phyloP scores from a whole-genome alignment of 2,113 vertebrate species.

The Oryzias curvinotus region DNA sequence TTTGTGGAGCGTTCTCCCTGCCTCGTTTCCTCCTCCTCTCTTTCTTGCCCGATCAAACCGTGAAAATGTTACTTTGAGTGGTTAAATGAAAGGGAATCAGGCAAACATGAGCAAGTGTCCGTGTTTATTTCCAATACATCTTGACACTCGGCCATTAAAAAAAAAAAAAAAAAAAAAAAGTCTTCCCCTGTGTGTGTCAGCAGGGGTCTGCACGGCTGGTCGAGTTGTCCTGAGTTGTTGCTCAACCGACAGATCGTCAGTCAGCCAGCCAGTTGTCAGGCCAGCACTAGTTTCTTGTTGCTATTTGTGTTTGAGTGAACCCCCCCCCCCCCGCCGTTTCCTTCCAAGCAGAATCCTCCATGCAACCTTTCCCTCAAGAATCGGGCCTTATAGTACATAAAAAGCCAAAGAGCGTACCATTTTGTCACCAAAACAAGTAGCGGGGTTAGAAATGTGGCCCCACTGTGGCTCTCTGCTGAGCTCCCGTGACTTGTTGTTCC shows the following conservation, averaged over 20 bases:
- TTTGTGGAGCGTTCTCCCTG: conserved; percentile 47
- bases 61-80: conserved; percentile 61
- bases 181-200: conserved; percentile 38
- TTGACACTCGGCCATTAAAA: conserved; percentile 39
- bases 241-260: conserved; percentile 60
- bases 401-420: conserved; percentile 51
- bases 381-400: conserved; percentile 58
- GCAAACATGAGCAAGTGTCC: conserved; percentile 52
- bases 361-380: conserved; percentile 56
- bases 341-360: conserved; percentile 38
- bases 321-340: conserved; percentile 35
- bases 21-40: conserved; percentile 48
- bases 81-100: conserved; percentile 63
- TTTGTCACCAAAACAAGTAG: conserved; percentile 66
- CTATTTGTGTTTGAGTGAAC: conserved; percentile 70
- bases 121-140: conserved; percentile 58
- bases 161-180: too few relatives aligned
- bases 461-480: conserved; percentile 74
- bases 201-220: conserved; percentile 60
- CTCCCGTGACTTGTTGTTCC: conserved; percentile 62
- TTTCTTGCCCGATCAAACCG: conserved; percentile 67
- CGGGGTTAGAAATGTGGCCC: conserved; percentile 57
- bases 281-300: conserved; percentile 61
- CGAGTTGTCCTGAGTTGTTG: conserved; percentile 60
- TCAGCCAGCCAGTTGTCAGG: conserved; percentile 54